Evolutionary conservation across 2,888 invertebrate genomes (phyloP).

Genomic region (Drosophila paranaensis): DNA sequence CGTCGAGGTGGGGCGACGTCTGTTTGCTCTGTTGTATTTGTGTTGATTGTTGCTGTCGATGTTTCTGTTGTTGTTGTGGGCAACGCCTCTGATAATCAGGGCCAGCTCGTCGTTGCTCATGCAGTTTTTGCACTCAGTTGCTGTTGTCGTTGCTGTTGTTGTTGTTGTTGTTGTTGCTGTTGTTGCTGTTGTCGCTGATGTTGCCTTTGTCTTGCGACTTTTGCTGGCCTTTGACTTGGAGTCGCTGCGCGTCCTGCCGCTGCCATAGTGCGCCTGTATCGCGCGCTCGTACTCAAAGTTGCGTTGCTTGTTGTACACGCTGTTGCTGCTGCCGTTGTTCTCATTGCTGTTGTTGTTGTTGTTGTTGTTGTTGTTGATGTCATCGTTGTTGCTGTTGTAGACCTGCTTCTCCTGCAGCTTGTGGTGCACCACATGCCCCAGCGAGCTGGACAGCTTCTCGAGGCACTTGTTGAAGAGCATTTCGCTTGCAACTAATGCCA

Average conservation of each 20-base stretch:
- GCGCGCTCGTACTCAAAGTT: slow-evolving; percentile 81
- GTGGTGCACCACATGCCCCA: slow-evolving; percentile 73
- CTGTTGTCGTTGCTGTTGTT: slow-evolving; percentile 9
- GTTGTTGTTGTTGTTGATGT: slow-evolving; percentile 36
- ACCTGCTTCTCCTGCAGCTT: slow-evolving; percentile 73
- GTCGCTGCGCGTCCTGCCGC: slow-evolving; percentile 34
- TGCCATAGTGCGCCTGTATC: slow-evolving; percentile 76
- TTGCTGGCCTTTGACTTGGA: slow-evolving; percentile 42
- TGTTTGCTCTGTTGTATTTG: slow-evolving; percentile 11
- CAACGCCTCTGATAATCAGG: slow-evolving; percentile 63
- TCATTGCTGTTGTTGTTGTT: slow-evolving; percentile 41
- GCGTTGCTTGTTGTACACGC: slow-evolving; percentile 56
- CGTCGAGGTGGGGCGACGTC: slow-evolving; percentile 47
- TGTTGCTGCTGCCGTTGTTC: slow-evolving; percentile 35
- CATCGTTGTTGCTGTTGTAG: slow-evolving; percentile 60
- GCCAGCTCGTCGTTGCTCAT: slow-evolving; percentile 76
- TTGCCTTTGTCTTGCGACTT: slow-evolving; percentile 45
- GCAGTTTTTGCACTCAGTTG: slow-evolving; percentile 51
- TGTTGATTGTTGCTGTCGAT: slow-evolving; percentile 12
- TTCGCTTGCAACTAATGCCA: slow-evolving; percentile 40
- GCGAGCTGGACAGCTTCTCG: slow-evolving; percentile 82
- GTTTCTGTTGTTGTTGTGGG: slow-evolving; percentile 35
- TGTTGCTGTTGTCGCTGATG: slow-evolving; percentile 8
- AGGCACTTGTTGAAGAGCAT: slow-evolving; percentile 84
- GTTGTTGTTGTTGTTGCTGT: slow-evolving; percentile 16